Conservation (phyloP, 2,113 vertebrate species). For the Rattus rattus region DNA sequence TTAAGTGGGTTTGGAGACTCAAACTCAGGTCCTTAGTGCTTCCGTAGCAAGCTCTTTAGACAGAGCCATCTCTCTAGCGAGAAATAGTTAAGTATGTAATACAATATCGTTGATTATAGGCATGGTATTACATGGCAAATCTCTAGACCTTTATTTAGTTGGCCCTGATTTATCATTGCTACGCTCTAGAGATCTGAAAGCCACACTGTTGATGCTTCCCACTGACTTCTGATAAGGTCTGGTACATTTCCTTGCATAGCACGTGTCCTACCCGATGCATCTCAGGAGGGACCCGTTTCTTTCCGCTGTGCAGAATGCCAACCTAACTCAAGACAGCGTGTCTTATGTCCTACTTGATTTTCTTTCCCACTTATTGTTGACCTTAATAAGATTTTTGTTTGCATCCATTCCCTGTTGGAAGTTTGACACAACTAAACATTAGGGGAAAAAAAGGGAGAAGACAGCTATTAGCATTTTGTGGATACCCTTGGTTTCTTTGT, state of each 20-base stretch:
- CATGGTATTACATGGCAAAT: background rate
- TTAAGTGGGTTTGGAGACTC: background rate
- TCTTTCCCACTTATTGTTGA: conserved; percentile 45
- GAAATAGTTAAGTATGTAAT: background rate
- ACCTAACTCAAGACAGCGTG: background rate
- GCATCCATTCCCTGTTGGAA: conserved; percentile 49
- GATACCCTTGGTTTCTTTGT: conserved; percentile 74
- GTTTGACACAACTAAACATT: conserved; percentile 48
- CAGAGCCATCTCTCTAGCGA: background rate
- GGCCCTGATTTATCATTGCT: background rate
- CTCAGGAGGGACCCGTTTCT: background rate
- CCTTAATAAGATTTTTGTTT: conserved; percentile 71
- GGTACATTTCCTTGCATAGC: background rate
- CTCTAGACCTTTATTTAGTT: background rate
- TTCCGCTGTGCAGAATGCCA: background rate
- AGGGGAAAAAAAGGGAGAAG: conserved; percentile 63
- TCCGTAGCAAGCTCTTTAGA: too few species aligned
- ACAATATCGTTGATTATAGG: background rate
- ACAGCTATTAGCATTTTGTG: conserved; percentile 62
- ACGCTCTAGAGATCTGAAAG: background rate
- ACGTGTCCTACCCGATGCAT: background rate
- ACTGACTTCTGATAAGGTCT: background rate
- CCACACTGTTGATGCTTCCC: background rate
- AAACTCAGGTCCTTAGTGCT: background rate
- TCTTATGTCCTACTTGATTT: conserved; percentile 45